These are phyloP conservation scores for Isaurus tuberculatus DNA, from an alignment of 92 coral and sea anemone genomes.

Conservation along the genomic window DNA sequence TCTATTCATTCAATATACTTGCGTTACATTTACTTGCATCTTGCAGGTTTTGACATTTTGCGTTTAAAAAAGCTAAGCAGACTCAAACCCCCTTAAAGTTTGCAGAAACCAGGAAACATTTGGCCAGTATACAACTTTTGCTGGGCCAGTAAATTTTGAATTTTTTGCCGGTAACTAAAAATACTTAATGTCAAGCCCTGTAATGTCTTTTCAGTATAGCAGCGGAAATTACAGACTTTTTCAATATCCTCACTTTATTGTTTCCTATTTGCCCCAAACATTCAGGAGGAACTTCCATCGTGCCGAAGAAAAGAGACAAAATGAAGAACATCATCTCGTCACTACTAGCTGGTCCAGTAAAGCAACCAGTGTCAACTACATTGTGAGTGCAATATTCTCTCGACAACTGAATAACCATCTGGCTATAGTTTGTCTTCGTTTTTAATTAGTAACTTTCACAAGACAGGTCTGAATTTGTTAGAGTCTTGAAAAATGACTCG, in stretches of 20 bases:
- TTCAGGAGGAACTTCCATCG: conserved; percentile 28
- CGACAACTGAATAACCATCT: conserved; percentile 2
- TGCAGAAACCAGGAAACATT: too few species aligned
- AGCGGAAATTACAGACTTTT: neutral
- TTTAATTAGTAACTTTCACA: neutral
- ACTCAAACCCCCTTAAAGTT: too few species aligned
- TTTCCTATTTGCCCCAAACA: neutral
- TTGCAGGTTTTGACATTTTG: too few species aligned
- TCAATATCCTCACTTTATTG: neutral
- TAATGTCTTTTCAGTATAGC: neutral
- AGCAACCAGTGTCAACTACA: conserved; percentile 89
- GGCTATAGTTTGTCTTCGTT: neutral
- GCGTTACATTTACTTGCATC: too few species aligned
- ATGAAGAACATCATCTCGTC: conserved; percentile 89
- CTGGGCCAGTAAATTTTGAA: too few species aligned
- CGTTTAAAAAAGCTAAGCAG: too few species aligned
- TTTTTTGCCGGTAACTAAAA: too few species aligned
- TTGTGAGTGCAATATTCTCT: conserved; percentile 76
- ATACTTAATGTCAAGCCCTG: too few species aligned
- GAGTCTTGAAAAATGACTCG: neutral
- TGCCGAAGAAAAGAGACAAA: conserved; percentile 72
- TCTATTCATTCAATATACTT: too few species aligned
- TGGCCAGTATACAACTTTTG: too few species aligned
- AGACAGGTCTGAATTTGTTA: neutral
- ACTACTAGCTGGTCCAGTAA: conserved; percentile 78